A percentile compares a stretch with the other conserved stretches of the same genome.
Conservation (phyloP, 2,888 invertebrate genomes). For the Eristalinus aeneus region DNA sequence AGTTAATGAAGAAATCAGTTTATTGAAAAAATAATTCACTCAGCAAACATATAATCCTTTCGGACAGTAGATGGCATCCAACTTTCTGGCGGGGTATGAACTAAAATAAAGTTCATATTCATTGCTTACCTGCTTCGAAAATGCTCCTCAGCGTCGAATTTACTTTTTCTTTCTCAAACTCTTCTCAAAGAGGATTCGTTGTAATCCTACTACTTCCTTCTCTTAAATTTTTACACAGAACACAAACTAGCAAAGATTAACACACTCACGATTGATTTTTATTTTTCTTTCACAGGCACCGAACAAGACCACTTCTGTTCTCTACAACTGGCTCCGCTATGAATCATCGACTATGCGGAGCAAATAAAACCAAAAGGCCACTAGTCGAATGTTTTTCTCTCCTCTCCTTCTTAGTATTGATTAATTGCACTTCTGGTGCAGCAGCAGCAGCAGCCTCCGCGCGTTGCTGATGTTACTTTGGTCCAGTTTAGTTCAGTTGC, state of each 20-base stretch:
- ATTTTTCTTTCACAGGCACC: constrained; percentile 32
- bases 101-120: neutral
- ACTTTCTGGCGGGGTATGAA: too few relatives aligned
- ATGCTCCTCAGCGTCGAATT: constrained; percentile 21
- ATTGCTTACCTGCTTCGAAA: constrained; percentile 42
- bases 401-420: constrained; percentile 44
- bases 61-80: neutral
- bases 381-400: constrained; percentile 1
- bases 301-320: constrained; percentile 29
- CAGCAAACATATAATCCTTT: neutral
- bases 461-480: constrained; percentile 21
- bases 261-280: constrained; percentile 35
- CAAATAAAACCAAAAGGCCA: constrained; percentile 26
- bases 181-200: neutral
- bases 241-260: constrained; percentile 1
- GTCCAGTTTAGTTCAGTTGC: constrained; percentile 37
- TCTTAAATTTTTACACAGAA: constrained; percentile 8
- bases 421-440: constrained; percentile 53
- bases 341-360: constrained; percentile 53
- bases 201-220: constrained; percentile 1
- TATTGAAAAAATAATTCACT: neutral
- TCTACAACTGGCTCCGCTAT: constrained; percentile 38
- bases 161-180: neutral
- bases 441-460: constrained; percentile 20
- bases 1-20: too few relatives aligned